phyloP scores from a whole-genome alignment of 2,888 invertebrate species.

The Lottia scabra region DNA sequence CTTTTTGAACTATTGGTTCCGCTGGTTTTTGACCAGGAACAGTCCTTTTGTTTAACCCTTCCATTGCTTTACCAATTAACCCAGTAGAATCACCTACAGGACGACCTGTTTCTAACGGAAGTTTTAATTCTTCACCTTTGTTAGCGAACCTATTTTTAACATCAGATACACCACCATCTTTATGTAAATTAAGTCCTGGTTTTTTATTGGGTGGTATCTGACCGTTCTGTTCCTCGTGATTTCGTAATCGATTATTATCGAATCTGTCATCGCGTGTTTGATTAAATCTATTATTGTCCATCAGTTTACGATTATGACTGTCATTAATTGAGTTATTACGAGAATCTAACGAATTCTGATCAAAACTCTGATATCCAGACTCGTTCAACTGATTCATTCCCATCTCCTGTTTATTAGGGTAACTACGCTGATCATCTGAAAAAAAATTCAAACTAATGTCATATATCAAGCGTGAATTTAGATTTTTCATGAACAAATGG shows the following conservation, averaged over 20 bases:
- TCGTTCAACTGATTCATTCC: slow-evolving; percentile 31
- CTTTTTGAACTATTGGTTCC: slow-evolving; percentile 62
- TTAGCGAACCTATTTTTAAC: slow-evolving; percentile 16
- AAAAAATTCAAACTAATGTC: neutral
- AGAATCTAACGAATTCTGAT: slow-evolving; percentile 32
- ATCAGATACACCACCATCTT: slow-evolving; percentile 21
- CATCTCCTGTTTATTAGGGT: neutral
- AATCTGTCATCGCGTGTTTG: slow-evolving; percentile 5
- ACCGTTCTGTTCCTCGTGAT: slow-evolving; percentile 11
- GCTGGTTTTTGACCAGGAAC: slow-evolving; percentile 16
- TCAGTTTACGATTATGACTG: slow-evolving; percentile 20
- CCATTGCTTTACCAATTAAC: slow-evolving; percentile 92
- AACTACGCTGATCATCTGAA: slow-evolving; percentile 10
- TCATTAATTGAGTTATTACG: slow-evolving; percentile 46
- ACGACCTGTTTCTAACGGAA: slow-evolving; percentile 24
- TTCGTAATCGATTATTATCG: slow-evolving; percentile 24
- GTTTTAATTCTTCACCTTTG: slow-evolving; percentile 18
- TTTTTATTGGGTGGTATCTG: slow-evolving; percentile 10
- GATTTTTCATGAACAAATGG: no score
- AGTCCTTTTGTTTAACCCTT: slow-evolving; percentile 75
- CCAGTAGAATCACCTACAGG: slow-evolving; percentile 79
- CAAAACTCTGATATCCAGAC: slow-evolving; percentile 43
- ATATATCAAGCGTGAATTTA: neutral
- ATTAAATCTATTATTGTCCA: slow-evolving; percentile 14
- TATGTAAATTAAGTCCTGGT: slow-evolving; percentile 6